A percentile compares a stretch with the other conserved stretches of the same genome.
Evolutionary conservation across 2,797 vertebrate species (phyloP).

Genomic region (Sylvia borin): DNA sequence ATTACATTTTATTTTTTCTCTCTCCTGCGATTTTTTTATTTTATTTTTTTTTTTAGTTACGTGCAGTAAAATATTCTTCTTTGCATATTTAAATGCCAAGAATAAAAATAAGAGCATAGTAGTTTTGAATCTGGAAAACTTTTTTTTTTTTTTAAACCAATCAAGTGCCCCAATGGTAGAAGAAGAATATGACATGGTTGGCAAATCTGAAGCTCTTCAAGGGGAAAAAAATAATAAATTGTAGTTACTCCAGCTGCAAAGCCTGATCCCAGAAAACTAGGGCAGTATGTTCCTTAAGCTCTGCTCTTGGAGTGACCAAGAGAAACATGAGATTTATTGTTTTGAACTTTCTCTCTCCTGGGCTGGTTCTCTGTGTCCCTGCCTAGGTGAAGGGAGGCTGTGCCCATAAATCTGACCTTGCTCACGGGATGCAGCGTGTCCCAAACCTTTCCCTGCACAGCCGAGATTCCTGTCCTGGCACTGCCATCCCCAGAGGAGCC

Average conservation of each 20-base stretch:
- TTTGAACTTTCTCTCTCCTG: slow-evolving; percentile 45
- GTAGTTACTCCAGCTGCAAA: slow-evolving; percentile 36
- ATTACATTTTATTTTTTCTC: not conserved
- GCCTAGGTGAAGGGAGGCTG: slow-evolving; percentile 34
- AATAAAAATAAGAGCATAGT: not conserved
- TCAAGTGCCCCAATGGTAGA: not conserved
- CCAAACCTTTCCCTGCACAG: not conserved
- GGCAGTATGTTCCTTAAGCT: slow-evolving; percentile 48
- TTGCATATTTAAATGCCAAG: not conserved
- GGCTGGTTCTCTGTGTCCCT: slow-evolving; percentile 29
- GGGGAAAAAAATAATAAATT: not conserved
- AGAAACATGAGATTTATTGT: slow-evolving; percentile 61
- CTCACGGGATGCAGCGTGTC: not conserved
- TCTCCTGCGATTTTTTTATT: not conserved
- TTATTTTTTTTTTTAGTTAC: not conserved
- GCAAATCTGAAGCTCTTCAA: not conserved
- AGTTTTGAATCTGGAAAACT: not conserved
- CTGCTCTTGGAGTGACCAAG: not conserved
- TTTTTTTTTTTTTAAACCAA: not conserved
- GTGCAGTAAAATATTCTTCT: not conserved
- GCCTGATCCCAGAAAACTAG: slow-evolving; percentile 14
- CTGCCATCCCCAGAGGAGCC: not conserved
- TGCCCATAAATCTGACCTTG: slow-evolving; percentile 25
- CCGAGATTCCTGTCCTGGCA: not conserved
- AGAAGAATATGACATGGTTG: not conserved